Evolutionary conservation across 2,888 invertebrate species (phyloP).

Genomic region (Ochropleura leucogaster): DNA sequence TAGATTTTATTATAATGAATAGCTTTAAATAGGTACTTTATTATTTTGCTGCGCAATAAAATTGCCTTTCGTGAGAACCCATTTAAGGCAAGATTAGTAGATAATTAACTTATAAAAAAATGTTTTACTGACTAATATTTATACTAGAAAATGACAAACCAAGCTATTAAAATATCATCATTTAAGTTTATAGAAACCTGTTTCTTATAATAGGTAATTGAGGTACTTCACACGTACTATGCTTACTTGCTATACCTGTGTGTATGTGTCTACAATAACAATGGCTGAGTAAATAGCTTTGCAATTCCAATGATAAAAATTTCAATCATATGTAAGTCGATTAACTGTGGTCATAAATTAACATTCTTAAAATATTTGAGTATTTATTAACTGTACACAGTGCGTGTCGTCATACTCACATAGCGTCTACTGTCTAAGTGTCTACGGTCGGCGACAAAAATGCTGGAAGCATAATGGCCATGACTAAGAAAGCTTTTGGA

Average conservation of each 20-base stretch:
- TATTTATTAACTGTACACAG: conserved; percentile 29
- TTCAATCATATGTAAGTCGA: conserved; percentile 22
- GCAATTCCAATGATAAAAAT: conserved; percentile 24
- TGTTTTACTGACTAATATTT: background rate
- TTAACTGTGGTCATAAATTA: conserved; percentile 23
- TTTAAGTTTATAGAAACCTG: conserved; percentile 5
- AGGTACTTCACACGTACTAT: conserved; percentile 9
- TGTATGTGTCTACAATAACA: conserved; percentile 35
- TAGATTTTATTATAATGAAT: conserved; percentile 72
- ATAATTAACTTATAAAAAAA: background rate
- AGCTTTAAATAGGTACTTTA: conserved; percentile 55
- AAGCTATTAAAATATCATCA: conserved; percentile 11
- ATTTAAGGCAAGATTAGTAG: conserved; percentile 2
- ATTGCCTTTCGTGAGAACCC: conserved; percentile 19
- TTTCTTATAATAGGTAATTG: conserved; percentile 11
- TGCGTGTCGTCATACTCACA: conserved; percentile 20
- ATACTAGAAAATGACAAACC: background rate
- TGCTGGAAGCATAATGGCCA: conserved; percentile 62
- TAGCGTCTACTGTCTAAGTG: conserved; percentile 18
- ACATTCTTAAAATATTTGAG: conserved; percentile 32
- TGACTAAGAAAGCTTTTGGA: conserved; percentile 65
- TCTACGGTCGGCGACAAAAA: conserved; percentile 49
- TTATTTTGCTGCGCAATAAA: conserved; percentile 50
- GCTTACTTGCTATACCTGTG: background rate
- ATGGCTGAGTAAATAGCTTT: conserved; percentile 32